Percentiles rank a stretch among this genome's conserved stretches.
Evolutionary conservation across 2,888 invertebrate genomes (phyloP).

Genomic region (Platycheirus rosarum): DNA sequence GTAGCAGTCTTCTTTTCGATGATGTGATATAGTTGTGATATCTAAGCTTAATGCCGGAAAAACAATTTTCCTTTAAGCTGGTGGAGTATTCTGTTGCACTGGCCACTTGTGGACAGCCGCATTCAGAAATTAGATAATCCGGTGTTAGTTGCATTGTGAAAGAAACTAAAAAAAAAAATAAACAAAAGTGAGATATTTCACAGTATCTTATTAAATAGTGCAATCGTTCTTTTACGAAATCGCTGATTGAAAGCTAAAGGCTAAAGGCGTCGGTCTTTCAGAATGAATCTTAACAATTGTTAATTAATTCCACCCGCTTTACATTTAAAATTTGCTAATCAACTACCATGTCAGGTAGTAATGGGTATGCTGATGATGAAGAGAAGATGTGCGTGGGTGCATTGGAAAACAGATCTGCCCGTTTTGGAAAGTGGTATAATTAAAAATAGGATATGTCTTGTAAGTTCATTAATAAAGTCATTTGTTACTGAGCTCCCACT

Average conservation of each 20-base stretch:
- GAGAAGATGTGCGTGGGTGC: conserved; percentile 26
- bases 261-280: conserved; percentile 1
- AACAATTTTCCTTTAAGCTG: conserved; percentile 26
- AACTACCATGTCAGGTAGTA: conserved; percentile 28
- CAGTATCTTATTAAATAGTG: conserved; percentile 16
- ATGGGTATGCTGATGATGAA: conserved; percentile 31
- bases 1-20: conserved; percentile 75
- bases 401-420: conserved; percentile 9
- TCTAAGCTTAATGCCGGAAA: conserved; percentile 37
- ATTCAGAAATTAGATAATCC: conserved; percentile 79
- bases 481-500: conserved; percentile 6
- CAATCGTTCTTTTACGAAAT: conserved; percentile 1
- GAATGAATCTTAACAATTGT: conserved; percentile 1
- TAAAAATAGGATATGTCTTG: conserved; percentile 28
- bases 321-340: conserved; percentile 14
- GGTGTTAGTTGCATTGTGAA: conserved; percentile 75
- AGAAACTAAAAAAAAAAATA: conserved; percentile 22
- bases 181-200: conserved; percentile 40
- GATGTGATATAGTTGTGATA: conserved; percentile 63
- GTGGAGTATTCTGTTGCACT: conserved; percentile 37
- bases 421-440: conserved; percentile 62
- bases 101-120: conserved; percentile 77
- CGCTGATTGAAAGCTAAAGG: conserved; percentile 14
- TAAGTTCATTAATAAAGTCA: background rate
- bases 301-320: conserved; percentile 29